Base-by-base conservation (phyloP, 2,888 invertebrate species). In the Tipula lateralis region DNA sequence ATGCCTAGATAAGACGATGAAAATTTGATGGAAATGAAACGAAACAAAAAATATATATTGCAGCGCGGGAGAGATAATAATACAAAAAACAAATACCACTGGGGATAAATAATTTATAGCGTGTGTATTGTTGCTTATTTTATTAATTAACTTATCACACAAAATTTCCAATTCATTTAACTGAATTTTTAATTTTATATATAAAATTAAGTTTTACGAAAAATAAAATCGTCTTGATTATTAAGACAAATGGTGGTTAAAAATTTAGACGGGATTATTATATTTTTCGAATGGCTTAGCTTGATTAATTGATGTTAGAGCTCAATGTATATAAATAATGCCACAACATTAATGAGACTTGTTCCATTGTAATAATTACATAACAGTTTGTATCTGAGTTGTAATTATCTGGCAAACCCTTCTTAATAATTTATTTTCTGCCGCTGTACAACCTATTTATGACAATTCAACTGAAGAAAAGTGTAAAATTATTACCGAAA, bases 121-220 rank as follows among this genome's bases (percentile, higher is more conserved):
- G 50, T 50, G 66, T 66, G n/a, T 66, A 24, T 66, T 66, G 66
- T 66, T 66, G 66, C 24, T 36, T 50, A 7, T 50, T 19, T 66
- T 24, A 66, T 66, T 66, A 66, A 66, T 66, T 66, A 66, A 66
- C 66, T 66, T 66, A 66, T 66, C 66, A 66, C 66, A 19, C 24
- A 24, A 66, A 66, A 66, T 66, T 66, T 66, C 24, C 66, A 66
- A 66, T 66, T 66, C 66, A 66, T 66, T 66, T 66, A 66, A 66
- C 66, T 66, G 9, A 66, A 66, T 66, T 66, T 66, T 66, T 66
- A 66, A 66, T 66, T 66, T 66, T 66, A 66, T n/a, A n/a, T n/a
- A n/a, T 66, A 9, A 66, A 66, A 24, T 66, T 66, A 66, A 24
- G 24, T 66, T n/a, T 66, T 66, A 66, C 7, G 24, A 19, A 66